Evolutionary conservation across 1,140 invertebrate species (phyloP).

Genomic region (Drosophila parvula): DNA sequence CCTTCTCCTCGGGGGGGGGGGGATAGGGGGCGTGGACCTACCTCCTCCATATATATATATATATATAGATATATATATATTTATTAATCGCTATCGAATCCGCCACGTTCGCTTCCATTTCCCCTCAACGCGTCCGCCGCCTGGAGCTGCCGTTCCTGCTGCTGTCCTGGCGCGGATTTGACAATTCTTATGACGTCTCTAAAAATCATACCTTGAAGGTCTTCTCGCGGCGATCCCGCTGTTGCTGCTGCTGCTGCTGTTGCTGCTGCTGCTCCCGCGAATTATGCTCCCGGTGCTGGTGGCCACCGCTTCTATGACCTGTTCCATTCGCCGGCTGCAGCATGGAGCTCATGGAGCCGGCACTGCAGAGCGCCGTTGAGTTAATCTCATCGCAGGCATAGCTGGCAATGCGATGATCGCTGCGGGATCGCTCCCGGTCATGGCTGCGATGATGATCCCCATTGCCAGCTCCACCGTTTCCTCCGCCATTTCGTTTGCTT

Average conservation of each 20-base stretch:
- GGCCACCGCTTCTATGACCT: slow-evolving; percentile 28
- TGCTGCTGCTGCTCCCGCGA: slow-evolving; percentile 49
- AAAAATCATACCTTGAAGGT: slow-evolving; percentile 84
- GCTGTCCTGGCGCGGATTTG: slow-evolving; percentile 70
- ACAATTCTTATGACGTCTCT: slow-evolving; percentile 84
- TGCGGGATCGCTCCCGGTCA: slow-evolving; percentile 75
- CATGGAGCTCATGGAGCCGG: slow-evolving; percentile 70
- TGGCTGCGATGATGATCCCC: slow-evolving; percentile 72
- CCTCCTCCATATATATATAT: slow-evolving; percentile 1
- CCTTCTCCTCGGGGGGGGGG: slow-evolving; percentile 11
- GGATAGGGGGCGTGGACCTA: neutral
- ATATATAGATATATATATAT: slow-evolving; percentile 1
- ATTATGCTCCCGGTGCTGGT: slow-evolving; percentile 52
- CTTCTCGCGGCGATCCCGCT: slow-evolving; percentile 82
- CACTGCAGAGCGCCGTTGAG: slow-evolving; percentile 46
- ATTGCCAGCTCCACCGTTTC: slow-evolving; percentile 9
- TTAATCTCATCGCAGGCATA: slow-evolving; percentile 71
- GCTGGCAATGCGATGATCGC: slow-evolving; percentile 78
- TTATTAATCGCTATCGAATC: slow-evolving; percentile 68
- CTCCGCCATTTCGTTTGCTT: slow-evolving; percentile 64
- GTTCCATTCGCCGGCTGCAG: slow-evolving; percentile 44
- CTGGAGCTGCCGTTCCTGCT: slow-evolving; percentile 39
- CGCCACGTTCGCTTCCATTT: slow-evolving; percentile 60
- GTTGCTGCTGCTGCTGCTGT: slow-evolving; percentile 67
- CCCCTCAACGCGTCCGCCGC: slow-evolving; percentile 64